Evolutionary conservation across 2,888 invertebrate species (phyloP).

Genomic region (Ametastegia equiseti): DNA sequence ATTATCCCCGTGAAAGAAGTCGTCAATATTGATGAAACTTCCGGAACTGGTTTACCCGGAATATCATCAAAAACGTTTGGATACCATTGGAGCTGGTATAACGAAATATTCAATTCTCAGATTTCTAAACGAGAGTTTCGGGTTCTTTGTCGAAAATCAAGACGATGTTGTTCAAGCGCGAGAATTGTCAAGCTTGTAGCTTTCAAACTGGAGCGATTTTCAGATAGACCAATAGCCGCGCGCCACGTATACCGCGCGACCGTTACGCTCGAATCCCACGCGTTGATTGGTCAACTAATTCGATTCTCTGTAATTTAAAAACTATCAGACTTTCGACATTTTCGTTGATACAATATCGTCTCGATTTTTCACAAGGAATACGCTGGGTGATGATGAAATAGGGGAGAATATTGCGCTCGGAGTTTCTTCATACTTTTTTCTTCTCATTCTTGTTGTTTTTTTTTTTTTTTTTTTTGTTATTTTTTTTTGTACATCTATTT

Average conservation of each 20-base stretch:
- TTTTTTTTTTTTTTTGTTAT: no score
- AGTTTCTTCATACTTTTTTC: no score
- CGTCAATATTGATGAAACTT: constrained; percentile 1
- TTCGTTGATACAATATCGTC: neutral
- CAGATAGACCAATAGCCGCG: neutral
- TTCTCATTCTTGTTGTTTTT: no score
- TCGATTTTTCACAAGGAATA: neutral
- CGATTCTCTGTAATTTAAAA: neutral
- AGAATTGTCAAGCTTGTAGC: neutral
- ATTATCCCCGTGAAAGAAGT: neutral
- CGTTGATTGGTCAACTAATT: neutral
- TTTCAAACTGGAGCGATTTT: neutral
- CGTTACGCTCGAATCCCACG: neutral
- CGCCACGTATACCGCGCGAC: neutral
- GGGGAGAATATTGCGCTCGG: neutral
- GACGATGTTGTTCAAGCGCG: neutral
- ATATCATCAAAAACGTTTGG: no score
- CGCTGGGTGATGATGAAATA: neutral
- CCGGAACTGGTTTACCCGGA: neutral
- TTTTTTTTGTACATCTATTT: neutral
- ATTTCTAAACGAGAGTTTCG: no score
- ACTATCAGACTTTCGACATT: neutral
- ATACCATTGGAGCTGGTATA: no score
- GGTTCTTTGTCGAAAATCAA: neutral
- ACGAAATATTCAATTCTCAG: no score